Percentiles rank a stretch among this genome's conserved stretches.
These are phyloP conservation scores for Rotaria socialis DNA, from an alignment of 2,888 invertebrate species.

Conservation along the genomic window DNA sequence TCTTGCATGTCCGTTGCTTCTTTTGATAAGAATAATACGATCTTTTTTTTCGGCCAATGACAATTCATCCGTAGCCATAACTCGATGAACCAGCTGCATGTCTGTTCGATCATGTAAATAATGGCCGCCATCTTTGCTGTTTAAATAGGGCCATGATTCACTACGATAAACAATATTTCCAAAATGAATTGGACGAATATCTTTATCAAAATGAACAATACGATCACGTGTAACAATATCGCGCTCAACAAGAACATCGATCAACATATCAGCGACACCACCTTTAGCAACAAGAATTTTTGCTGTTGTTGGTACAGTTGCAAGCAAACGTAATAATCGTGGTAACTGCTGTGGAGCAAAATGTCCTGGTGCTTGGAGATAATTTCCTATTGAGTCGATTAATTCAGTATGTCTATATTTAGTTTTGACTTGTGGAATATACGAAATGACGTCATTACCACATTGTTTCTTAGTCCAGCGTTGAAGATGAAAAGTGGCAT, in stretches of 20 bases:
- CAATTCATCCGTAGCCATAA: not conserved
- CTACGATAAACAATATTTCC: slow-evolving; percentile 12
- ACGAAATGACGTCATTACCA: not conserved
- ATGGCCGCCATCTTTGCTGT: not conserved
- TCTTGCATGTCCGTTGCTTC: not conserved
- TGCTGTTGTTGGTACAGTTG: not conserved
- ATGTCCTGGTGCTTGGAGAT: not conserved
- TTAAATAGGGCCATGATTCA: not conserved
- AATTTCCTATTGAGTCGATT: not conserved
- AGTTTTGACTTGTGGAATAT: not conserved
- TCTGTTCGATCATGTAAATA: slow-evolving; percentile 1
- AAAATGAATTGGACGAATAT: not conserved
- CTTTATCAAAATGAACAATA: not conserved
- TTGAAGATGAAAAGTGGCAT: not conserved
- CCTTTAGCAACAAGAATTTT: slow-evolving; percentile 16
- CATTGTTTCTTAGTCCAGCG: not conserved
- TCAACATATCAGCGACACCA: not conserved
- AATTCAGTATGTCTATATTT: not conserved
- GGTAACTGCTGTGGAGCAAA: not conserved
- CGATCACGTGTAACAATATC: not conserved
- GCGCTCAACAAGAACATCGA: not conserved
- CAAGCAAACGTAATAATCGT: not conserved
- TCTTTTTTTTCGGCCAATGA: not conserved
- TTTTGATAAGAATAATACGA: not conserved
- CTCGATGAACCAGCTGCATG: not conserved